phyloP scores from a whole-genome alignment of 2,113 vertebrate genomes.

The Panthera tigris region DNA sequence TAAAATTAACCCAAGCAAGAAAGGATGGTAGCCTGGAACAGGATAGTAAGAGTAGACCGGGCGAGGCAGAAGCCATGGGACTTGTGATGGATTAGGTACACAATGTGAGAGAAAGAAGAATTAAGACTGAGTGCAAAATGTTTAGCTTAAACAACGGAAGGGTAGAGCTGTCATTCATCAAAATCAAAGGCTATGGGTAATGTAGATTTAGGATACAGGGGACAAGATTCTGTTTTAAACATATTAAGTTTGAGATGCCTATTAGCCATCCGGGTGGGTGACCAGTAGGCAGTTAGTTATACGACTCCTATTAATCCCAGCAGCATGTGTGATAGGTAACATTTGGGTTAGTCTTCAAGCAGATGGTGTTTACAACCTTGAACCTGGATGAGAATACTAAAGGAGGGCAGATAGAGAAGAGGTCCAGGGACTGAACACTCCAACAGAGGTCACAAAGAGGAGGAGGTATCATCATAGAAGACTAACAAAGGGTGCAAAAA shows the following conservation, averaged over 20 bases:
- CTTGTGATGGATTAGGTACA: background rate
- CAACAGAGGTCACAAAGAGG: background rate
- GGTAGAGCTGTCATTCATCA: background rate
- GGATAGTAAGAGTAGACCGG: background rate
- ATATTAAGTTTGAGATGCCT: background rate
- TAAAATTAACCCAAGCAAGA: background rate
- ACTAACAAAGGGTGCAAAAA: background rate
- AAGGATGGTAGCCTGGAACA: background rate
- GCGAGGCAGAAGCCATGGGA: background rate
- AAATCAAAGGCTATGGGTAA: background rate
- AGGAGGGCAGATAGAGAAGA: background rate
- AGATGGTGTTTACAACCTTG: background rate
- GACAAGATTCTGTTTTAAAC: background rate
- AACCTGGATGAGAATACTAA: background rate
- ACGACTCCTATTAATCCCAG: background rate
- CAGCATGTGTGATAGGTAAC: background rate
- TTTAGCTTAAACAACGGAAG: background rate
- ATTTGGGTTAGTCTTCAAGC: background rate
- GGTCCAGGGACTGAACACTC: background rate
- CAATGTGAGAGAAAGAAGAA: background rate
- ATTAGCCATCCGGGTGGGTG: background rate
- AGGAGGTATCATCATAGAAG: background rate
- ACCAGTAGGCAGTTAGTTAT: background rate
- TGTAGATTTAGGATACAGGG: background rate
- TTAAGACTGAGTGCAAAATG: background rate